phyloP scores from a whole-genome alignment of 2,888 invertebrate genomes.

The Apoda limacodes region DNA sequence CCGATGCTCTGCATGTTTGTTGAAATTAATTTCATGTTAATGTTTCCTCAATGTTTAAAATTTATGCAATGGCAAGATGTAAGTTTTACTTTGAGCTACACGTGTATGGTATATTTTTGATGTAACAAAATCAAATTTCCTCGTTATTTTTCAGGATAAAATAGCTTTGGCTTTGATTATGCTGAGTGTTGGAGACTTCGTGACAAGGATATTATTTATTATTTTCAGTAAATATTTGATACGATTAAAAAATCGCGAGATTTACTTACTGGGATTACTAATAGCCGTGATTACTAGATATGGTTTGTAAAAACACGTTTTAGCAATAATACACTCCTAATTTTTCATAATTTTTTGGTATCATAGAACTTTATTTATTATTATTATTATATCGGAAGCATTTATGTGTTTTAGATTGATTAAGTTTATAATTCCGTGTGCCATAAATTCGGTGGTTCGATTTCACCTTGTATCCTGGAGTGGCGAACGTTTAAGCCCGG shows the following conservation, averaged over 20 bases:
- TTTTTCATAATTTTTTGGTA: too few species aligned
- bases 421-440: too few species aligned
- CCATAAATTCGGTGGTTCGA: too few species aligned
- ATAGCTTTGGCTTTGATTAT: constrained; percentile 74
- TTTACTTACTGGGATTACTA: constrained; percentile 71
- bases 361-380: too few species aligned
- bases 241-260: constrained; percentile 67
- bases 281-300: constrained; percentile 69
- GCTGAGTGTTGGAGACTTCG: constrained; percentile 73
- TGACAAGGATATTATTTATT: constrained; percentile 69
- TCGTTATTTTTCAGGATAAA: constrained; percentile 45
- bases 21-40: constrained; percentile 63
- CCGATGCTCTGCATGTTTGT: constrained; percentile 59
- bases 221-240: constrained; percentile 59
- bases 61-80: constrained; percentile 55
- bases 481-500: too few species aligned
- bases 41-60: constrained; percentile 71
- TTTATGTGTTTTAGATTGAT: too few species aligned
- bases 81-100: too few species aligned
- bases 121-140: too few species aligned
- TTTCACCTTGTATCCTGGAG: too few species aligned
- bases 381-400: too few species aligned
- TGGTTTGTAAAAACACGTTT: constrained; percentile 72
- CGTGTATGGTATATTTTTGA: too few species aligned
- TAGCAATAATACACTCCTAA: too few species aligned